Evolutionary conservation across 2,888 invertebrate species (phyloP), one percentile per base, ranked within the genome.

Genomic region (Phasia obesa): DNA sequence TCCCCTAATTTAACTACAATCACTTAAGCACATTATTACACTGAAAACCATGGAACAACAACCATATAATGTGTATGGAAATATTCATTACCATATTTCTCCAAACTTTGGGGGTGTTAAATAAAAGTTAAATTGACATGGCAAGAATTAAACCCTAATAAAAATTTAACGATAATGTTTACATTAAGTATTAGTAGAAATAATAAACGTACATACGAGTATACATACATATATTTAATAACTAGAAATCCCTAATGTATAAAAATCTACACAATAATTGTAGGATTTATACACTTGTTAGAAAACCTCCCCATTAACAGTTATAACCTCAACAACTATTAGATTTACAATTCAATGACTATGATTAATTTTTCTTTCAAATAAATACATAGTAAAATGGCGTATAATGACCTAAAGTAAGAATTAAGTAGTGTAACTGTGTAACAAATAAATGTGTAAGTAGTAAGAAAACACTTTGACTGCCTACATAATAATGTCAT

Each of bases 261-360:
- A 42, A 49, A 70, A 57, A 81, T 70, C 55, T 70, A 59, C 49
- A 65, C 59, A 19, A 17, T 67, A 51, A 73, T 73, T 65, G 23
- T 53, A 44, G 25, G 19, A 64, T 71, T 70, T 57, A 71, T 53
- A 25, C 79, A 79, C 73, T 79, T 79, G 79, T 73, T 73, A 35
- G 6, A n/a, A 65, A 55, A 53, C 42, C 55, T 19, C 19, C 53
- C 67, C 51, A n/a, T n/a, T 15, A 21, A 7, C 19, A 51, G 15
- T 23, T 7, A n/a, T 31, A 35, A 49, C 11, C 27, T 3, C 44
- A 17, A 9, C 7, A 60, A 19, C 21, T 44, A 27, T 31, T 55
- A 23, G 15, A 23, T 25, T 55, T 23, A 13, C 4, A 60, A n/a
- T 42, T 51, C 31, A 65, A 73, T 73, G 65, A 60, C 44, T 65